Percentiles rank a stretch among this genome's conserved stretches.
Conservation (phyloP, 2,797 vertebrate species). For the Sebastiscus tertius region DNA sequence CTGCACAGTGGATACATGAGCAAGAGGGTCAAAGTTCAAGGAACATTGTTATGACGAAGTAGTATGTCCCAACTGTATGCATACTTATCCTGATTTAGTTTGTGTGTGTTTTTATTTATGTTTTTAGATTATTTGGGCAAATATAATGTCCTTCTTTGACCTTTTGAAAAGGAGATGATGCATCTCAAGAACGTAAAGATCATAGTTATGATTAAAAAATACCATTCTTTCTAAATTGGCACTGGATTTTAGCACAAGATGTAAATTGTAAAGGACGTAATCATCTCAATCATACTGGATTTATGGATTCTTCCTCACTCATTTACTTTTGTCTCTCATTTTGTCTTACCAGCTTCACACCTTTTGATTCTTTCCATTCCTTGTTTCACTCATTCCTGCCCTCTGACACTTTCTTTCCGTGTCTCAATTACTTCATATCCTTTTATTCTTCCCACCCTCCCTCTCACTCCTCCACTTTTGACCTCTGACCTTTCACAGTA, state of each 20-base stretch:
- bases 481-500: slow-evolving; percentile 29
- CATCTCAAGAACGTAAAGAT: neutral
- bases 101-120: neutral
- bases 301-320: neutral
- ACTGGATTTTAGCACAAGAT: neutral
- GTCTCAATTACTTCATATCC: neutral
- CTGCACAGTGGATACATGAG: too few relatives aligned
- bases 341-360: neutral
- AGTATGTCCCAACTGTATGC: too few relatives aligned
- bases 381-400: neutral
- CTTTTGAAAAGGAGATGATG: neutral
- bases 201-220: neutral
- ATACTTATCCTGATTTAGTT: neutral
- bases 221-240: neutral
- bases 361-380: neutral
- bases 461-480: slow-evolving; percentile 25
- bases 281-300: neutral
- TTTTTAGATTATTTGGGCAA: neutral
- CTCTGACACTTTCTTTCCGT: neutral
- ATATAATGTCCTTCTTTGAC: neutral
- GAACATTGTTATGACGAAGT: too few relatives aligned
- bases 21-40: too few relatives aligned
- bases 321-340: neutral
- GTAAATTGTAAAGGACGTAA: neutral
- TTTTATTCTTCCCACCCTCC: neutral